Evolutionary conservation across 2,888 invertebrate species (phyloP).

Genomic region (Agelastica alni): DNA sequence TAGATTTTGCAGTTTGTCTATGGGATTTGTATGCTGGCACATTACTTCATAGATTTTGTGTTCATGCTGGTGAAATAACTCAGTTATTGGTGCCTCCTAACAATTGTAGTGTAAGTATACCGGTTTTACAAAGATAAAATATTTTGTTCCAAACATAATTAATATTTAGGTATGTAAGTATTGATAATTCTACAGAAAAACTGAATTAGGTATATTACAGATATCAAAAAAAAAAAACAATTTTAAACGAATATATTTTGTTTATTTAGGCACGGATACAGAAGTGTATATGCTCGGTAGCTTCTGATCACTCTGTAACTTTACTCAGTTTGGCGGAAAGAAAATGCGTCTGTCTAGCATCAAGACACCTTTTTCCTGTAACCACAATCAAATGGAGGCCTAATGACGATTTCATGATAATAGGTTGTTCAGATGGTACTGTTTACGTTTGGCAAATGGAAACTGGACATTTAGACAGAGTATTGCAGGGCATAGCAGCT

Average conservation of each 20-base stretch:
- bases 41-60: conserved; percentile 91
- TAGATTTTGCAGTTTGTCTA: conserved; percentile 95
- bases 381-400: conserved; percentile 96
- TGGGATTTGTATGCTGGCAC: conserved; percentile 94
- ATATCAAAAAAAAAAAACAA: too few relatives aligned
- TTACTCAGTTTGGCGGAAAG: conserved; percentile 89
- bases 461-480: conserved; percentile 95
- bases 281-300: conserved; percentile 94
- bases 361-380: conserved; percentile 92
- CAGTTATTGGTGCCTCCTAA: conserved; percentile 94
- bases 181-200: too few relatives aligned
- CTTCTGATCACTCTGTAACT: conserved; percentile 96
- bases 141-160: not conserved
- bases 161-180: not conserved
- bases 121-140: not conserved
- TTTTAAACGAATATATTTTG: too few relatives aligned
- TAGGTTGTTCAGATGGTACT: conserved; percentile 95
- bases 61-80: conserved; percentile 96
- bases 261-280: conserved; percentile 80
- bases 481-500: conserved; percentile 90
- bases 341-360: conserved; percentile 92
- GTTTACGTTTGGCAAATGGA: conserved; percentile 99
- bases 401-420: conserved; percentile 96
- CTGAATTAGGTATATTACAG: too few relatives aligned
- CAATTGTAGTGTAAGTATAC: conserved; percentile 75